phyloP scores from a whole-genome alignment of 2,797 vertebrate species.

The Telmatherina bonti region DNA sequence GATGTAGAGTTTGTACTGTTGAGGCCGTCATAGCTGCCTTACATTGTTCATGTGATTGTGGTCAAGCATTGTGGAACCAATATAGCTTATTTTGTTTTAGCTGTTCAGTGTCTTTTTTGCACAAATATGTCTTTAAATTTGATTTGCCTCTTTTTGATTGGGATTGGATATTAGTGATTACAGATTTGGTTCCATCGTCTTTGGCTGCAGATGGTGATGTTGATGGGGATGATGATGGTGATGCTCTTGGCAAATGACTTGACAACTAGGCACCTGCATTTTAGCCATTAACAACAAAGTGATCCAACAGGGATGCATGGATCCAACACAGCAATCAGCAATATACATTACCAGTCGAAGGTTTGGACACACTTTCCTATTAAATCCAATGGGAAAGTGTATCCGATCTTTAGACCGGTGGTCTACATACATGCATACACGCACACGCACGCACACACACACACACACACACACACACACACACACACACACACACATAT shows the following conservation, averaged over 20 bases:
- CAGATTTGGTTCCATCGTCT: slow-evolving; percentile 87
- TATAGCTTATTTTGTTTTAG: slow-evolving; percentile 41
- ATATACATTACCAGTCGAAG: too few species aligned
- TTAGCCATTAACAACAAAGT: slow-evolving; percentile 42
- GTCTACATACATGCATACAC: too few species aligned
- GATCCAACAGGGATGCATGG: slow-evolving; percentile 61
- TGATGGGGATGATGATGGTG: slow-evolving; percentile 79
- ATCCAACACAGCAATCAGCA: slow-evolving; percentile 45
- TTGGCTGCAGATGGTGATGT: slow-evolving; percentile 93
- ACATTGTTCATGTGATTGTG: slow-evolving; percentile 88
- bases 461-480: too few species aligned
- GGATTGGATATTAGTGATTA: slow-evolving; percentile 68
- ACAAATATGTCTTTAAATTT: slow-evolving; percentile 47
- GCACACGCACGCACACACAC: too few species aligned
- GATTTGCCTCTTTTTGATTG: slow-evolving; percentile 61
- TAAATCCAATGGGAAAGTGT: too few species aligned
- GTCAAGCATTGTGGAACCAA: slow-evolving; percentile 85
- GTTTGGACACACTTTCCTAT: too few species aligned
- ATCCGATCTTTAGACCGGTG: too few species aligned
- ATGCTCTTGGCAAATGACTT: slow-evolving; percentile 83
- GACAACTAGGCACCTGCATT: slow-evolving; percentile 97
- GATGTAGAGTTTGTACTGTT: slow-evolving; percentile 72
- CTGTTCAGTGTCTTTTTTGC: slow-evolving; percentile 40
- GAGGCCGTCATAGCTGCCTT: slow-evolving; percentile 65
- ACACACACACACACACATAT: too few species aligned